A percentile compares a stretch with the other conserved stretches of the same genome.
These are phyloP conservation scores for Oplegnathus fasciatus DNA, from an alignment of 2,113 vertebrate genomes.

Conservation along the genomic window DNA sequence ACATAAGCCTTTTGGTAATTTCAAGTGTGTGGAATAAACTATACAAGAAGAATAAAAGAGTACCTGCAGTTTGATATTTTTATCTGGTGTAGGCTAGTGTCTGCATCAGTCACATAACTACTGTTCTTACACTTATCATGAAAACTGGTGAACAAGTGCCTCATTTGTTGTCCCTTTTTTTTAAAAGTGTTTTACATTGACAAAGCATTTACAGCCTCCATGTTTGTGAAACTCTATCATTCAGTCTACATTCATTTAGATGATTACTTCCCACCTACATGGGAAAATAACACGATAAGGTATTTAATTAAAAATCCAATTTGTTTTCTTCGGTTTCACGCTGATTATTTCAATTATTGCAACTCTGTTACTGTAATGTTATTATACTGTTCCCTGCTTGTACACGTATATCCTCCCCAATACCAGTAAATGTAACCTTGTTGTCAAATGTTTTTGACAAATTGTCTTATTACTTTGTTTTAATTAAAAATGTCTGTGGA, in stretches of 20 bases:
- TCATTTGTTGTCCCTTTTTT: background rate
- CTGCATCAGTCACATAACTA: background rate
- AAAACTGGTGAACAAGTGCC: background rate
- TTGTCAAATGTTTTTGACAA: conserved; percentile 11
- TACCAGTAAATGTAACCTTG: background rate
- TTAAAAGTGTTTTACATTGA: background rate
- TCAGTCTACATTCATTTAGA: background rate
- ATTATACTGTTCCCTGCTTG: conserved; percentile 21
- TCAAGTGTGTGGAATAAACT: background rate
- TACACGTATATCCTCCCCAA: background rate
- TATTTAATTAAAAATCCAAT: conserved; percentile 49
- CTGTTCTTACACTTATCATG: conserved; percentile 5
- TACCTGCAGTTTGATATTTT: conserved; percentile 18
- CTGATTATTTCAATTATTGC: conserved; percentile 25
- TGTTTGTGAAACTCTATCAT: conserved; percentile 18
- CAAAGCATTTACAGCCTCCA: background rate
- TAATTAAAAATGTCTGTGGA: background rate
- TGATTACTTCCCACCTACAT: background rate
- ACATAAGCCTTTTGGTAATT: background rate
- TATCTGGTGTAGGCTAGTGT: background rate
- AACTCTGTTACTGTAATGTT: conserved; percentile 19
- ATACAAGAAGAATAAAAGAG: background rate
- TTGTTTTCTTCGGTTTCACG: conserved; percentile 19
- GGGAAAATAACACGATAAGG: conserved; percentile 18
- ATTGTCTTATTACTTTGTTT: background rate